Evolutionary conservation across 2,113 vertebrate genomes (phyloP), one percentile per base, ranked within the genome.

Genomic region (Equus quagga): DNA sequence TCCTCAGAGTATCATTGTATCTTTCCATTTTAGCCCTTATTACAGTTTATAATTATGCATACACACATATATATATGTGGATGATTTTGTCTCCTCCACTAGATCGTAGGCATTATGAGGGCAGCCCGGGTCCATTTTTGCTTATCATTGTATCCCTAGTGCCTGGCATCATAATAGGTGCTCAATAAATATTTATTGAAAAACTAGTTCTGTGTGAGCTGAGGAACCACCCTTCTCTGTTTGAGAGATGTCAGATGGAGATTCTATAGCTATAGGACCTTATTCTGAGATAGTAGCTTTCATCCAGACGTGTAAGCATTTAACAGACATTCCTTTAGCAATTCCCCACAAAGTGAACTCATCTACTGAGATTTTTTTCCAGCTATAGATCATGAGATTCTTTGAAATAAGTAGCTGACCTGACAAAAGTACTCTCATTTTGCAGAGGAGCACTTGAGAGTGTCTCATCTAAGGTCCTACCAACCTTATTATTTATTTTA

Each of bases 21-120:
- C 80, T 96, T 96, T 92, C 75, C 19, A n/a, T 65, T 65, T 96
- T 83, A 87, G 21, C 73, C 41, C 12, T 64, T 92, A 64, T 3
- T 12, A n/a, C 15, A 31, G 58, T 85, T 93, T 89, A 69, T 64
- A 56, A 36, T 75, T 44, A 5, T 56, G 80, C 49, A 75, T 12
- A 80, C 26, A 17, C 58, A 54, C 62, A 83, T 6, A 69, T 1
- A 12, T 41, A 18, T 24, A 26, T 44, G 7, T 65, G 12, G 33
- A 60, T 31, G 15, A 62, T 69, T 85, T 81, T 62, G 24, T 69
- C 62, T 70, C 33, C 46, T 88, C 86, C 31, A 23, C 58, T 91
- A 76, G 28, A 33, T 56, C 82, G 0, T 49, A 56, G 58, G 19
- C 62, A 51, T 75, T 70, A 51, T 56, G 44, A 91, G 18, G 64